Evolutionary conservation across 2,797 vertebrate species (phyloP).

Genomic region (Arremon aurantiirostris): DNA sequence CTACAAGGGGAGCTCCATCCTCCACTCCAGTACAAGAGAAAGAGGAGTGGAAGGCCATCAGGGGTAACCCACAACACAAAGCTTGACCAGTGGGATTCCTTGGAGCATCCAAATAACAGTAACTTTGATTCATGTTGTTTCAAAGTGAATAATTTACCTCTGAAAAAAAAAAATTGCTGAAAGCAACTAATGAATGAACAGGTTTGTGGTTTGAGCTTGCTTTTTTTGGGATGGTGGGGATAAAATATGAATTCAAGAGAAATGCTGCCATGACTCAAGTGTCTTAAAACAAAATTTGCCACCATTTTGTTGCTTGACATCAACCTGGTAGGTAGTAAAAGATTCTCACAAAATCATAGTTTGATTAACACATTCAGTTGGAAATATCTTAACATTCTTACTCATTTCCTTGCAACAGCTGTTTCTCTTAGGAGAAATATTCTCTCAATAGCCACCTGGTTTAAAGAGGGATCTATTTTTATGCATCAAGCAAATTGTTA

Average conservation of each 20-base stretch:
- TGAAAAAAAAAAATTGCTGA: neutral
- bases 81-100: neutral
- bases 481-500: neutral
- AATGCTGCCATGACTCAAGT: neutral
- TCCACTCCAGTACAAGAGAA: neutral
- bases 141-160: neutral
- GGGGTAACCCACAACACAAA: neutral
- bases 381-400: neutral
- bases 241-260: neutral
- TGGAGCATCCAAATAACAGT: neutral
- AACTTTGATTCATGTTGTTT: neutral
- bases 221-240: fast-evolving
- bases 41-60: neutral
- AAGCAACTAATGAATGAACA: neutral
- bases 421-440: neutral
- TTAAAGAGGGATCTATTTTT: neutral
- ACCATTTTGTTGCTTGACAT: neutral
- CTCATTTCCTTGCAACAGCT: neutral
- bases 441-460: neutral
- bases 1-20: neutral
- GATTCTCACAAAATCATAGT: neutral
- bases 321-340: neutral
- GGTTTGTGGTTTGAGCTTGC: neutral
- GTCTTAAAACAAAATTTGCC: neutral
- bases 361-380: neutral